Evolutionary conservation across 2,888 invertebrate species (phyloP), one percentile per base, ranked within the genome.

Genomic region (Boloria euphrosyne): DNA sequence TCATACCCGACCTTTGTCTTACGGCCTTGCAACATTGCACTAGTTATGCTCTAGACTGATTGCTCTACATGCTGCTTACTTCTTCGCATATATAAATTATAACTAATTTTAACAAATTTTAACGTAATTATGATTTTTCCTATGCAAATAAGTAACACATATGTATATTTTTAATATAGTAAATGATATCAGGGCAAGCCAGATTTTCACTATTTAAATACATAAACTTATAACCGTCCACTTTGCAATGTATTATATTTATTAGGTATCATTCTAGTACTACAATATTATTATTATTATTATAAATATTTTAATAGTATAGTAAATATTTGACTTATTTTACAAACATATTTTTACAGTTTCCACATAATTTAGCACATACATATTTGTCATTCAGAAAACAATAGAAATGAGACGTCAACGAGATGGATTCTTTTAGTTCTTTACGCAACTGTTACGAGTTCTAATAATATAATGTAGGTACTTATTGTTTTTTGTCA

Each of bases 1-100:
- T 59, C 64, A 62, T 53, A 52, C 59, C 52, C 64, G 64, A 53
- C 59, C 64, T 65, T 65, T 59, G 64, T 59, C 58, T 59, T 38
- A 58, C 13, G 58, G 59, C 64, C 64, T 65, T 59, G 64, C 52
- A 31, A 59, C 52, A 65, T 65, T 43, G 59, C 64, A 47, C 51
- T 52, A 38, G 58, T 53, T 47, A 59, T 46, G 43, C 2, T 27
- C 27, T 50, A 57, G 31, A 44, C 51, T 27, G 17, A 43, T 18
- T 64, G 57, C 44, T 64, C 57, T 64, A 64, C 44, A 64, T 64
- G 57, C 44, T 59, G 46, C 31, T 7, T 38, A 7, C 31, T 38
- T 38, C 31, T 38, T 38, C 10, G 31, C 49, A 47, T 7, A 31
- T 18, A 49, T 58, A 13, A 49, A 38, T 59, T 49, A 49, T 31